phyloP scores from a whole-genome alignment of 2,888 invertebrate species.

The Leucozona laternaria region DNA sequence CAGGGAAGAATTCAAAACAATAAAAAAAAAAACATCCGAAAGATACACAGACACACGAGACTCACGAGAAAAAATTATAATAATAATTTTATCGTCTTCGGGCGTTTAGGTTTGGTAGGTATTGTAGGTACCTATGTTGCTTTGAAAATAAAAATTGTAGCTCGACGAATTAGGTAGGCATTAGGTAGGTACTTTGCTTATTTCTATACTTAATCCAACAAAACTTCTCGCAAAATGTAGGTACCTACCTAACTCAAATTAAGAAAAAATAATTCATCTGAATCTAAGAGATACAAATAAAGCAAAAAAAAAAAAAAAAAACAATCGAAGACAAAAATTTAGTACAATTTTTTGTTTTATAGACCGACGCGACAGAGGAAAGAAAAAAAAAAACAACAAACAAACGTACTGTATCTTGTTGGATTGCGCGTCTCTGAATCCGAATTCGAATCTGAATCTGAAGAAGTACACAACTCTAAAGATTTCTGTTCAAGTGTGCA shows the following conservation, averaged over 20 bases:
- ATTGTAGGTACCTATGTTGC: background rate
- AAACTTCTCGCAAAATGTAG: constrained; percentile 43
- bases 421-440: constrained; percentile 68
- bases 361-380: background rate
- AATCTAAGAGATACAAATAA: constrained; percentile 22
- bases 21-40: constrained; percentile 11
- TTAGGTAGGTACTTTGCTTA: background rate
- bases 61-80: constrained; percentile 38
- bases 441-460: constrained; percentile 20
- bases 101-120: constrained; percentile 2
- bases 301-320: background rate
- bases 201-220: constrained; percentile 16
- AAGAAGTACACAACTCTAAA: constrained; percentile 60
- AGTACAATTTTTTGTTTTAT: constrained; percentile 10
- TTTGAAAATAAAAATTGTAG: constrained; percentile 3
- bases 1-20: constrained; percentile 8
- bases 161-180: background rate
- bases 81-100: constrained; percentile 50
- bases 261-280: background rate
- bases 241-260: constrained; percentile 40
- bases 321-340: constrained; percentile 8
- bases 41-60: constrained; percentile 43
- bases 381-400: constrained; percentile 17
- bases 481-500: constrained; percentile 42
- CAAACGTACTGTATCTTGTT: constrained; percentile 59